Conservation (phyloP, 2,888 invertebrate genomes). For the Plemyria rubiginata region DNA sequence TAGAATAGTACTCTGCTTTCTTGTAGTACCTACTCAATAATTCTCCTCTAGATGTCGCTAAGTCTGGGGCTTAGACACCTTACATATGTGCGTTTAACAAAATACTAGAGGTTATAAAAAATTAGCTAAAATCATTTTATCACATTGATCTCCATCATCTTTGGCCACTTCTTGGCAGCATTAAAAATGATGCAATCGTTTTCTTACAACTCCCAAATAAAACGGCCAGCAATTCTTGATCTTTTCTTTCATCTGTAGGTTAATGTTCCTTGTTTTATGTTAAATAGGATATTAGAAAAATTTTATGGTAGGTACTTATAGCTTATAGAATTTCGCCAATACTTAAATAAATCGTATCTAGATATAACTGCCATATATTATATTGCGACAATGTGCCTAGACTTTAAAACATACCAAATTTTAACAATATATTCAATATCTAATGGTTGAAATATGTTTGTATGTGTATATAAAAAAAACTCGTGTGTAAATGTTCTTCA, state of each 20-base stretch:
- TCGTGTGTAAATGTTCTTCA: constrained; percentile 8
- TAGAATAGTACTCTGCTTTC: too few relatives aligned
- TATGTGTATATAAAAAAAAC: background rate
- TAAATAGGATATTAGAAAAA: background rate
- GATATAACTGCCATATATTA: constrained; percentile 17
- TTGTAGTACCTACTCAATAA: too few relatives aligned
- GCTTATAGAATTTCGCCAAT: constrained; percentile 1
- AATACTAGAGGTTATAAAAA: too few relatives aligned
- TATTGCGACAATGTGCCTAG: constrained; percentile 22
- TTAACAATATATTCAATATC: background rate
- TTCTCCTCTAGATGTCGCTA: too few relatives aligned
- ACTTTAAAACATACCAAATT: background rate
- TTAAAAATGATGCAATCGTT: background rate
- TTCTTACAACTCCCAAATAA: background rate
- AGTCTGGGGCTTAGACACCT: too few relatives aligned
- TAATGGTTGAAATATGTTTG: background rate
- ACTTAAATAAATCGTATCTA: constrained; percentile 4
- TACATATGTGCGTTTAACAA: too few relatives aligned
- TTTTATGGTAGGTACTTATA: constrained; percentile 16
- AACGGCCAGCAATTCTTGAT: background rate
- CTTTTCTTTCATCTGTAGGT: background rate
- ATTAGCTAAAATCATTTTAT: too few relatives aligned
- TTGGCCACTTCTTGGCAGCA: background rate
- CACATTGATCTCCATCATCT: too few relatives aligned
- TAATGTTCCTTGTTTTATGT: constrained; percentile 23